Percentiles rank a stretch among this genome's conserved stretches.
Evolutionary conservation across 2,113 vertebrate genomes (phyloP).

Genomic region (Phalacrocorax brasilianus): DNA sequence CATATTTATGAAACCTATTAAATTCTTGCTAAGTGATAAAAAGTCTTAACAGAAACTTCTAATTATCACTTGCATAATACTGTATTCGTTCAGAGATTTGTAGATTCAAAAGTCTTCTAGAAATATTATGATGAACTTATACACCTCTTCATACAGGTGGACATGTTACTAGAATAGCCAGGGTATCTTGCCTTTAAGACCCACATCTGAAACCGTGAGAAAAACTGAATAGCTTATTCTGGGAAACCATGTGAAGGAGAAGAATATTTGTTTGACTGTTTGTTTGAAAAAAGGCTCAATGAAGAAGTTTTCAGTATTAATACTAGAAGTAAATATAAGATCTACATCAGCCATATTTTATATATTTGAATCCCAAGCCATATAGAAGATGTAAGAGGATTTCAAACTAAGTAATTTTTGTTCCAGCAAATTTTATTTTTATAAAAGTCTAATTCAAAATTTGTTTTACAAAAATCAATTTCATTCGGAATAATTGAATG

Average conservation of each 20-base stretch:
- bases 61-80: neutral
- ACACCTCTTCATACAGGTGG: neutral
- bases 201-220: neutral
- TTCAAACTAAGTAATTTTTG: rapidly evolving
- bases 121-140: neutral
- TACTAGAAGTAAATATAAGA: neutral
- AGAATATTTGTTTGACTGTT: neutral
- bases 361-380: neutral
- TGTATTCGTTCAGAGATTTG: neutral
- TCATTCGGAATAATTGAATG: neutral
- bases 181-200: neutral
- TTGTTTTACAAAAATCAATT: too few relatives aligned
- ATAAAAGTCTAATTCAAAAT: too few relatives aligned
- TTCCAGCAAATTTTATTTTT: neutral
- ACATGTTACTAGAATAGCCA: neutral
- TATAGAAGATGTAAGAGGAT: neutral
- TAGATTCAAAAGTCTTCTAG: neutral
- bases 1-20: neutral
- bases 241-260: neutral
- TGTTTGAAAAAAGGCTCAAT: neutral
- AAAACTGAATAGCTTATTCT: neutral
- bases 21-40: neutral
- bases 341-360: neutral
- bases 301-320: neutral
- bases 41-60: neutral